phyloP scores from a whole-genome alignment of 2,888 invertebrate species.

The Scaptomyza parva region DNA sequence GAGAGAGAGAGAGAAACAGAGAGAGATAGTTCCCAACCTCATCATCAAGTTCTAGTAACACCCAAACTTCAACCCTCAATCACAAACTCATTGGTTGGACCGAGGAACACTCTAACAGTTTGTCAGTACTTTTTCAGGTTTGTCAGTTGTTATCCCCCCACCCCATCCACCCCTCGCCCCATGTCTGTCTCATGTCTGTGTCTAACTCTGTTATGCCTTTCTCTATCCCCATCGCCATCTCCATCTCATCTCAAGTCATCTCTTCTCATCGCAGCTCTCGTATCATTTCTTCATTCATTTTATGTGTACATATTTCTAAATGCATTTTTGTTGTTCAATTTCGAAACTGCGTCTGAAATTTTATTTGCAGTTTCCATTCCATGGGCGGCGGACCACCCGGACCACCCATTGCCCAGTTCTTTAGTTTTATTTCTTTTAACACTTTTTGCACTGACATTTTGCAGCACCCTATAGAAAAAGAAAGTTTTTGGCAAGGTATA shows the following conservation, averaged over 20 bases:
- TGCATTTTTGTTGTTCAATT: constrained; percentile 81
- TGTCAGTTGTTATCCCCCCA: constrained; percentile 42
- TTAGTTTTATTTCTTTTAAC: neutral
- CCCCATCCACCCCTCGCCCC: neutral
- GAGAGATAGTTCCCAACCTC: neutral
- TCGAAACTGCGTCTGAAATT: constrained; percentile 75
- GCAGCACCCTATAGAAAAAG: neutral
- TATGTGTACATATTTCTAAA: constrained; percentile 71
- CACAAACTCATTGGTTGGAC: constrained; percentile 46
- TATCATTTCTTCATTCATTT: constrained; percentile 33
- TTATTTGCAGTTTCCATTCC: constrained; percentile 61
- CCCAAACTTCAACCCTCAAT: constrained; percentile 17
- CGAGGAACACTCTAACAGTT: constrained; percentile 62
- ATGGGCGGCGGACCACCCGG: neutral
- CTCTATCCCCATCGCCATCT: too few relatives aligned
- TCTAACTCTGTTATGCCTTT: constrained; percentile 11
- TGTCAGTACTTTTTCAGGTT: constrained; percentile 67
- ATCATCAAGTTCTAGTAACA: neutral
- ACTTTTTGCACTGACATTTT: constrained; percentile 14
- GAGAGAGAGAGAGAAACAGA: neutral
- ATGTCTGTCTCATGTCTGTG: constrained; percentile 8
- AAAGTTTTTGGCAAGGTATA: neutral
- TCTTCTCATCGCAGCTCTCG: constrained; percentile 24
- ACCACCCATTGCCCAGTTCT: constrained; percentile 40
- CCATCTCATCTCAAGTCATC: constrained; percentile 11